Base-by-base conservation (phyloP, 2,797 vertebrate species). In the Argya squamiceps region DNA sequence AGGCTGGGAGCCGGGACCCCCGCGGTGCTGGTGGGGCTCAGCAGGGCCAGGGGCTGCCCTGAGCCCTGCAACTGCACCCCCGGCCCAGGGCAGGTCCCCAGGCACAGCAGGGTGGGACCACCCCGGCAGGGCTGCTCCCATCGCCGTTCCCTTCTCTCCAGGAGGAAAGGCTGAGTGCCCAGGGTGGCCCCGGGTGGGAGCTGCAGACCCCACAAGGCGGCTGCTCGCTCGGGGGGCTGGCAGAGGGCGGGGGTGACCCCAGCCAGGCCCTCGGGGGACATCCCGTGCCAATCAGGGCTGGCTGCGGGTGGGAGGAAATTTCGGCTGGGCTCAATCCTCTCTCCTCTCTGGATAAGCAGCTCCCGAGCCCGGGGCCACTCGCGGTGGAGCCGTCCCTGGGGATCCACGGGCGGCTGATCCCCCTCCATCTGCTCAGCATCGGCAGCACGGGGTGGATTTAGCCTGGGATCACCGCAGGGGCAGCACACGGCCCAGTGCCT, bases 1-100 rank as follows among this genome's bases (percentile, higher is more conserved):
- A 12, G 52, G 37, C 47, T n/a, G 37, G 49, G 43, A 36, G 53
- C 81, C 4, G n/a, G 1, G 6, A 75, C 34, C 10, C 49, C 23
- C 10, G 1, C 0, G 0, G 44, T 24, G 49, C 26, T 1, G 15
- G 6, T 6, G 32, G 27, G 12, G 29, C 67, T 65, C 71, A 43
- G 43, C 19, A 13, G 30, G 19, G 39, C 10, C 24, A 12, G 52
- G 34, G 22, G 23, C 39, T 53, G 50, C 44, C 12, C 0, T 3
- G 44, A 32, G 12, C 29, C 47, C 46, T 2, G 5, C 47, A 5
- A 5, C 10, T 1, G 3, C 43, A 29, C n/a, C 34, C 67, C 18
- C 43, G 27, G 50, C 41, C 34, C 32, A 15, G 74, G 39, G 16
- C 22, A 1, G 7, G 10, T 29, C 41, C 29, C 30, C 23, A 8